phyloP scores from a whole-genome alignment of 2,113 vertebrate genomes.

The Tiliqua scincoides region DNA sequence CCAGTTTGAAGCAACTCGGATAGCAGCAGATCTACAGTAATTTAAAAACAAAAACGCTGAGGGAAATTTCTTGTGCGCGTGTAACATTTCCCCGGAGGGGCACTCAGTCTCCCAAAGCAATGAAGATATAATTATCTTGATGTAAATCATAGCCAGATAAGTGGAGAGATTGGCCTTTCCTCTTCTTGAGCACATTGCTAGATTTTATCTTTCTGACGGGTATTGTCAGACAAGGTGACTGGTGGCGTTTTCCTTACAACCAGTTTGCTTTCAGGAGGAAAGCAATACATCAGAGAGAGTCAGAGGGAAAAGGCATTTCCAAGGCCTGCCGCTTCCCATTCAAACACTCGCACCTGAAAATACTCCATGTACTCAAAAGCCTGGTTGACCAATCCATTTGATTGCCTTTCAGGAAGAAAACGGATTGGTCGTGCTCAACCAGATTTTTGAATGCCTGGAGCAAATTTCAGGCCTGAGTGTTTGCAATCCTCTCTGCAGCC shows the following conservation, averaged over 20 bases:
- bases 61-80: slow-evolving; percentile 50
- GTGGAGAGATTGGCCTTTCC: slow-evolving; percentile 75
- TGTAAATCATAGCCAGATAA: slow-evolving; percentile 78
- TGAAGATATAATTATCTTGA: slow-evolving; percentile 82
- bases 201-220: slow-evolving; percentile 81
- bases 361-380: not conserved
- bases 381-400: not conserved
- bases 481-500: not conserved
- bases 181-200: slow-evolving; percentile 72
- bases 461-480: not conserved
- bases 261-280: slow-evolving; percentile 71
- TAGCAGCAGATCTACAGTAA: slow-evolving; percentile 36
- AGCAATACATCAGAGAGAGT: slow-evolving; percentile 19
- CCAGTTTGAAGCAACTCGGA: slow-evolving; percentile 19
- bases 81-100: slow-evolving; percentile 63
- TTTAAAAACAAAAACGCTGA: slow-evolving; percentile 64
- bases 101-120: slow-evolving; percentile 73
- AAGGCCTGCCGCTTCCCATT: not conserved
- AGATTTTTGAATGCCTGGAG: too few relatives aligned
- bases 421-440: not conserved
- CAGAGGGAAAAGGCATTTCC: slow-evolving; percentile 30
- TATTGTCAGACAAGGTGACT: slow-evolving; percentile 66
- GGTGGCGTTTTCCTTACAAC: slow-evolving; percentile 65
- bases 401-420: not conserved
- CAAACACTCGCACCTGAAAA: not conserved